Base-by-base conservation (phyloP, 1,140 invertebrate genomes). In the Pseudomyrmex sp. region DNA sequence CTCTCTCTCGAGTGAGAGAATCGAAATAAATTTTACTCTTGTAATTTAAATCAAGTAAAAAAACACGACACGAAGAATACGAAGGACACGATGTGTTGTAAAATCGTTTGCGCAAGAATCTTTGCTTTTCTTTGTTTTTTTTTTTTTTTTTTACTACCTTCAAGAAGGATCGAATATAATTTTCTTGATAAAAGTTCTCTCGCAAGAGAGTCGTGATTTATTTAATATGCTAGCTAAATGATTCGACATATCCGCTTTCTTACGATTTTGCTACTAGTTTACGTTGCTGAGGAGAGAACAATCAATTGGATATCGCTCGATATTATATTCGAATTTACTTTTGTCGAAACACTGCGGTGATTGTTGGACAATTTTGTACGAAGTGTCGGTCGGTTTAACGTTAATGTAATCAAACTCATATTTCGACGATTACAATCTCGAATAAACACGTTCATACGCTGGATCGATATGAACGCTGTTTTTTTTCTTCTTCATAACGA, bases 401-500 rank as follows among this genome's bases (percentile, higher is more conserved):
- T 46, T 1, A 44, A 44, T 26, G 65, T 48, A 50, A 48, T n/a
- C 15, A 9, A n/a, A 26, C 15, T 12, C 58, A 59, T 12, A 26
- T 48, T 72, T 76, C n/a, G 61, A 74, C 20, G 13, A 54, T 66
- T 72, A 48, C 70, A 48, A 20, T 59, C 35, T 59, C n/a, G 54
- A 59, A n/a, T 44, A n/a, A 61, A 74, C 54, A 48, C 35, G 85
- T 82, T 85, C 84, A 88, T 82, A 84, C 86, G 88, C 83, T 83
- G 79, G 82, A 88, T 89, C 85, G 87, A 85, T 85, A 90, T 87
- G 88, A 74, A 80, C 82, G 82, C 8, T 8, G 18, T 18, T 52
- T 58, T 1, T 35, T 35, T 35, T 35, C 18, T 48, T 35, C 56
- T 56, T 10, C 13, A 20, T 1, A 44, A 56, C 1, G 52, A 70